Evolutionary conservation across 2,888 invertebrate species (phyloP).

Genomic region (Zaprionus lineosus): DNA sequence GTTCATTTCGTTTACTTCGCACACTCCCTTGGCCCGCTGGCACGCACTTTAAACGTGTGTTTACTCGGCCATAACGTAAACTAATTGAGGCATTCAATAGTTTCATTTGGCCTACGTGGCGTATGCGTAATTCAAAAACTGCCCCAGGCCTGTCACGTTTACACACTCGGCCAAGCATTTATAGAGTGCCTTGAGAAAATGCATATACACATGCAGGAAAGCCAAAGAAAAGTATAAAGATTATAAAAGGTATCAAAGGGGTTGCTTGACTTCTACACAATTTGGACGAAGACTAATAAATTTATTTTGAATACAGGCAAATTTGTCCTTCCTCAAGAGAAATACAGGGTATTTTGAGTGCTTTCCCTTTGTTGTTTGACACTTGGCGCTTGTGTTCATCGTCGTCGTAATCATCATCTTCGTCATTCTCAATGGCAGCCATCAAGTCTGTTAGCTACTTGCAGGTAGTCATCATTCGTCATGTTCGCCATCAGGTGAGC

Average conservation of each 20-base stretch:
- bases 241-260: too few relatives aligned
- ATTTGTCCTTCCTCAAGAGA: background rate
- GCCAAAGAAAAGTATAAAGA: slow-evolving; percentile 9
- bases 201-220: slow-evolving; percentile 10
- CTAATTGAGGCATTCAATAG: slow-evolving; percentile 69
- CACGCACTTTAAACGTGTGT: slow-evolving; percentile 76
- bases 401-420: background rate
- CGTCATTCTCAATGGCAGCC: slow-evolving; percentile 28
- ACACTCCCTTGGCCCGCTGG: too few relatives aligned
- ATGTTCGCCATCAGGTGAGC: slow-evolving; percentile 24
- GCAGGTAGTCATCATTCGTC: slow-evolving; percentile 39
- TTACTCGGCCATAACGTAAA: slow-evolving; percentile 66
- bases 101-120: slow-evolving; percentile 26
- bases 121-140: slow-evolving; percentile 54
- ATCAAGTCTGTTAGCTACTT: slow-evolving; percentile 32
- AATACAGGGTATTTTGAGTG: background rate
- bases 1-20: slow-evolving; percentile 62
- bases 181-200: slow-evolving; percentile 42
- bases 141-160: slow-evolving; percentile 64
- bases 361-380: slow-evolving; percentile 1
- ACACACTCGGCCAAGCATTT: slow-evolving; percentile 32
- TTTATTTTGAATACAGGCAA: background rate
- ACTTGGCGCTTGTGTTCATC: background rate
- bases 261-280: too few relatives aligned
- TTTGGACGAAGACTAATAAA: too few relatives aligned